Evolutionary conservation across 2,113 vertebrate genomes (phyloP).

Genomic region (Thalassoma bifasciatum): DNA sequence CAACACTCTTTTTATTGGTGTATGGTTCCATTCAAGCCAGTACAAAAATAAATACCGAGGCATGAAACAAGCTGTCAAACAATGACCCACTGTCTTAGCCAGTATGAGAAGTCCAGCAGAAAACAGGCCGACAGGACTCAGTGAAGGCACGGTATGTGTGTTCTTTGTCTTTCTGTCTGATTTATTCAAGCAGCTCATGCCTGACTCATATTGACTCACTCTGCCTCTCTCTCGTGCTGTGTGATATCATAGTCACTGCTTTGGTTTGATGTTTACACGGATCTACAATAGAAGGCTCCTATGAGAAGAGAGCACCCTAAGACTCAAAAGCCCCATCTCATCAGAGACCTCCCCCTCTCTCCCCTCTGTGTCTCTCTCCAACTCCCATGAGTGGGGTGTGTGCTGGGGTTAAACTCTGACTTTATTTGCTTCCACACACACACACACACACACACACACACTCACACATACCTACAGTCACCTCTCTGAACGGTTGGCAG

Average conservation of each 20-base stretch:
- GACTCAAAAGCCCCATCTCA: conserved; percentile 28
- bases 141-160: neutral
- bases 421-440: conserved; percentile 18
- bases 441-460: neutral
- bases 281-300: conserved; percentile 49
- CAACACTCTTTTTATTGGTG: neutral
- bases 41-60: conserved; percentile 5
- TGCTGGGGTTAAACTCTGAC: conserved; percentile 20
- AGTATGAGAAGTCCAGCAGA: neutral
- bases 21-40: neutral
- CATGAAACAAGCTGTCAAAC: neutral
- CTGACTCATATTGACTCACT: conserved; percentile 47
- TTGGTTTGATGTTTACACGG: conserved; percentile 68
- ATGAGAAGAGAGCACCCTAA: conserved; percentile 47
- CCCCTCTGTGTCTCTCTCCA: neutral
- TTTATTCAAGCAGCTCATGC: conserved; percentile 42
- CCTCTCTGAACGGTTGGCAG: conserved; percentile 29
- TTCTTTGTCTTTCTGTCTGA: neutral
- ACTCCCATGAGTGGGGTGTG: conserved; percentile 8
- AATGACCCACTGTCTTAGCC: neutral
- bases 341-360: conserved; percentile 21
- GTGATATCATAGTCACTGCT: conserved; percentile 67
- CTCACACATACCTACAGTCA: conserved; percentile 22
- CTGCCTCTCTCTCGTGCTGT: conserved; percentile 40
- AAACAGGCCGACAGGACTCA: neutral